phyloP scores from a whole-genome alignment of 2,113 vertebrate species.

The Motacilla tschutschensis region DNA sequence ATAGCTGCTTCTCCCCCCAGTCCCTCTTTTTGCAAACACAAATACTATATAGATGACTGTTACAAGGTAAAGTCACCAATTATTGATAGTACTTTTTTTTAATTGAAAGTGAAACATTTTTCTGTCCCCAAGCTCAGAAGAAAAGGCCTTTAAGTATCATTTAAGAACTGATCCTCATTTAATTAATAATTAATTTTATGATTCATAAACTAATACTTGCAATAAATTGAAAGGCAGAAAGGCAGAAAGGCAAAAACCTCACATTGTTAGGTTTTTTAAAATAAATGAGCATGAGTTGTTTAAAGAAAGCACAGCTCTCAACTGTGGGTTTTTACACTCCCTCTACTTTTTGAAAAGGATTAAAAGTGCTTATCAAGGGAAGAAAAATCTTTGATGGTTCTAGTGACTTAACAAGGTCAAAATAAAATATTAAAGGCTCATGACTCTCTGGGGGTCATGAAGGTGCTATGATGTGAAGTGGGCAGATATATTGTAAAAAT shows the following conservation, averaged over 20 bases:
- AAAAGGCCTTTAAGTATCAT: neutral
- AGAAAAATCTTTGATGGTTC: conserved; percentile 49
- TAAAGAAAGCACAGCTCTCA: neutral
- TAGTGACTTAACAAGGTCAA: conserved; percentile 56
- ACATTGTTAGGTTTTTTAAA: neutral
- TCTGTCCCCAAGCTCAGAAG: neutral
- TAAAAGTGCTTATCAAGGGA: neutral
- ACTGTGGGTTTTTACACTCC: neutral
- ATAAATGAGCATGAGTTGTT: neutral
- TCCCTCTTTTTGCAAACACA: neutral
- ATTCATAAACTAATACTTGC: neutral
- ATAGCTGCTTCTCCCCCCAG: neutral
- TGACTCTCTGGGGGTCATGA: conserved; percentile 11
- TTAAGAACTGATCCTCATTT: neutral
- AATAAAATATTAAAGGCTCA: conserved; percentile 63
- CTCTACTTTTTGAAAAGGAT: neutral
- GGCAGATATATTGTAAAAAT: conserved; percentile 46
- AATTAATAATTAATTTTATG: neutral
- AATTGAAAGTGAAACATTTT: neutral
- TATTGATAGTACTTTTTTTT: neutral
- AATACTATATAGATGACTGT: neutral
- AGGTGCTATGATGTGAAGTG: conserved; percentile 61
- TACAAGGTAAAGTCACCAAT: neutral
- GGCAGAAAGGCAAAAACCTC: too few relatives aligned
- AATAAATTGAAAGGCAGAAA: neutral